Evolutionary conservation across 2,113 vertebrate genomes (phyloP).

Genomic region (Zosterops japonicus): DNA sequence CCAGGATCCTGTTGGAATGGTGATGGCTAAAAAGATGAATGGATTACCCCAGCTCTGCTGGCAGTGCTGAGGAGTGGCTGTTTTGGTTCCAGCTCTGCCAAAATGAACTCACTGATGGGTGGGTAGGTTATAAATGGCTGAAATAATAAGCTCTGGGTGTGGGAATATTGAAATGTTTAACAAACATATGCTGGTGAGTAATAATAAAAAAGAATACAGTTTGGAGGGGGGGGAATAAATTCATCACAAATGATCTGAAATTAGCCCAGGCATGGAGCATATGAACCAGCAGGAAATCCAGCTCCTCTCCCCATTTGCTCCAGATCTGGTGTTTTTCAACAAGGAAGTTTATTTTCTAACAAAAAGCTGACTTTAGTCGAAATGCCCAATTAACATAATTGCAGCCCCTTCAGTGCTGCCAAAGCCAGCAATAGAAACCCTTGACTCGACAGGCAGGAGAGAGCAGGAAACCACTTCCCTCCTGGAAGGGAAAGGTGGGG

Average conservation of each 20-base stretch:
- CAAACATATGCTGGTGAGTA: constrained; percentile 49
- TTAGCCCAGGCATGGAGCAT: background rate
- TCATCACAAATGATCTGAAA: background rate
- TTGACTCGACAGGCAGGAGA: background rate
- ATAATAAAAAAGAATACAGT: constrained; percentile 10
- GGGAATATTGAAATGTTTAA: constrained; percentile 43
- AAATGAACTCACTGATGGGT: constrained; percentile 16
- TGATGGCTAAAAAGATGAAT: constrained; percentile 17
- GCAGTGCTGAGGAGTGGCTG: background rate
- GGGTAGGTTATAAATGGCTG: background rate
- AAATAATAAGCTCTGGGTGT: constrained; percentile 28
- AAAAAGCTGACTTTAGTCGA: constrained; percentile 27
- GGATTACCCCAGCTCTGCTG: background rate
- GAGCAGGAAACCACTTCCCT: background rate
- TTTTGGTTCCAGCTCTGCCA: background rate
- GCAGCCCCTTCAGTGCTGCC: background rate
- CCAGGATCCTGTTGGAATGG: background rate
- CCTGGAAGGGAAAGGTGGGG: background rate
- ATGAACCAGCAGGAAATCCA: constrained; percentile 16
- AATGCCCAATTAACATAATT: constrained; percentile 33
- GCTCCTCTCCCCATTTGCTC: background rate
- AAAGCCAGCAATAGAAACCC: background rate
- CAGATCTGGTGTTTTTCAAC: background rate
- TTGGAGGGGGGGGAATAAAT: background rate
- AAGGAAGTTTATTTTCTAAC: constrained; percentile 36